Conservation (phyloP, 2,797 vertebrate genomes). For the Cirrhinus molitorella region DNA sequence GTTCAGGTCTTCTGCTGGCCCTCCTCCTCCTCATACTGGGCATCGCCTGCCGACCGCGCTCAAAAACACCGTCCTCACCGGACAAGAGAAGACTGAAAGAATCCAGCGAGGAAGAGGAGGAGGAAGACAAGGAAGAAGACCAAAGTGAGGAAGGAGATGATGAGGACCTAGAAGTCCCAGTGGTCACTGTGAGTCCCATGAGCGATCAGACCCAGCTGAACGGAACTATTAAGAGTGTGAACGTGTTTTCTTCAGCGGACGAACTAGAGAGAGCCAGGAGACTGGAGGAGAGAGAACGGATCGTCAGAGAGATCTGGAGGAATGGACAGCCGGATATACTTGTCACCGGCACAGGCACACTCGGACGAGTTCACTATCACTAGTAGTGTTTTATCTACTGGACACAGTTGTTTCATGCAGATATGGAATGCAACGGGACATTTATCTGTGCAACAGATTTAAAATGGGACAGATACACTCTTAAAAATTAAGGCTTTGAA, state of each 20-base stretch:
- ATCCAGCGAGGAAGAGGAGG: conserved; percentile 78
- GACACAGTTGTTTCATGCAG: neutral
- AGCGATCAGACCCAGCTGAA: conserved; percentile 66
- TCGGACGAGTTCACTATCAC: conserved; percentile 82
- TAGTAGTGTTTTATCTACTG: conserved; percentile 44
- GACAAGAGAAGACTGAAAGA: conserved; percentile 79
- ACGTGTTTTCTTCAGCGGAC: conserved; percentile 87
- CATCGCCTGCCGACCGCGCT: conserved; percentile 85
- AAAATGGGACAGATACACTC: neutral
- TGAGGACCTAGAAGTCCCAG: conserved; percentile 75
- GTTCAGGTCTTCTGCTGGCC: conserved; percentile 89
- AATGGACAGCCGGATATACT: conserved; percentile 93
- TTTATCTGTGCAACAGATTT: neutral
- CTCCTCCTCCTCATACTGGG: conserved; percentile 87
- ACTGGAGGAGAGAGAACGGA: conserved; percentile 89
- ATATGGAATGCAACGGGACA: conserved; percentile 3
- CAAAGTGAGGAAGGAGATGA: conserved; percentile 76
- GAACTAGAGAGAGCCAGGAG: conserved; percentile 89
- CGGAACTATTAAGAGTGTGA: conserved; percentile 80
- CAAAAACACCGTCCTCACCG: conserved; percentile 45
- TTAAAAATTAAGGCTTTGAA: neutral
- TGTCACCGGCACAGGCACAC: conserved; percentile 82
- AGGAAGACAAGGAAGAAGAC: conserved; percentile 80
- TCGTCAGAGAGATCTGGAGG: conserved; percentile 93
- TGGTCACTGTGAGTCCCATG: conserved; percentile 68